A percentile compares a stretch with the other conserved stretches of the same genome.
These are phyloP conservation scores for Leptinotarsa texana DNA, from an alignment of 1,140 invertebrate genomes.

Conservation along the genomic window DNA sequence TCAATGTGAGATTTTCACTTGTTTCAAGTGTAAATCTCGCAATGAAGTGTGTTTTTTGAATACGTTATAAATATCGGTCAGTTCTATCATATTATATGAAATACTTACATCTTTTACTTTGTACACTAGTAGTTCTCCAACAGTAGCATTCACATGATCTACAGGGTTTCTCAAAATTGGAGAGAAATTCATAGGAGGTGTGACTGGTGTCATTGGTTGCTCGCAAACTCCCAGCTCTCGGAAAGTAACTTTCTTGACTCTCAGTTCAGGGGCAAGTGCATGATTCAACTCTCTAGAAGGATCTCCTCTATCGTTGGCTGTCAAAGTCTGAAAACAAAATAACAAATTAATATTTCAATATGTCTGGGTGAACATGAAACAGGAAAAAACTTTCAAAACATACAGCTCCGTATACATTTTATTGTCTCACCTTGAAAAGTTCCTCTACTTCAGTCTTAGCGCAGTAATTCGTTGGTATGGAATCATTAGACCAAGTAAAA, in stretches of 20 bases:
- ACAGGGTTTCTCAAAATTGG: conserved; percentile 82
- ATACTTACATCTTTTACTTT: conserved; percentile 74
- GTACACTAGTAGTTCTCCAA: conserved; percentile 76
- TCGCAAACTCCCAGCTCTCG: conserved; percentile 68
- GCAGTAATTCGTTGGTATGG: conserved; percentile 75
- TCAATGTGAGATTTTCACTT: too few relatives aligned
- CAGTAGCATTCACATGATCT: conserved; percentile 78
- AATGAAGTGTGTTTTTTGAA: too few relatives aligned
- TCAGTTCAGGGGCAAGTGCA: conserved; percentile 65
- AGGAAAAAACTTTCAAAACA: background rate
- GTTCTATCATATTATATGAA: background rate
- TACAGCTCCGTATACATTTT: too few relatives aligned
- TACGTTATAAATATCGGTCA: too few relatives aligned
- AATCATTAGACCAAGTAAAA: conserved; percentile 88
- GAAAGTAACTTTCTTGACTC: conserved; percentile 65
- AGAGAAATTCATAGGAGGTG: conserved; percentile 67
- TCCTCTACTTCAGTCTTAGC: conserved; percentile 72
- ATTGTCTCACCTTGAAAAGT: conserved; percentile 64
- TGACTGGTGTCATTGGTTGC: conserved; percentile 58
- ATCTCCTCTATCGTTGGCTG: conserved; percentile 59
- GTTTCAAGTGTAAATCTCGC: too few relatives aligned
- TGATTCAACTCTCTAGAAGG: conserved; percentile 62
- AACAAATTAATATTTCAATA: background rate
- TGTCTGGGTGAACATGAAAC: background rate
- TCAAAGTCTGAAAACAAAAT: conserved; percentile 59